Evolutionary conservation across 2,888 invertebrate genomes (phyloP).

Genomic region (Pandemis heparana): DNA sequence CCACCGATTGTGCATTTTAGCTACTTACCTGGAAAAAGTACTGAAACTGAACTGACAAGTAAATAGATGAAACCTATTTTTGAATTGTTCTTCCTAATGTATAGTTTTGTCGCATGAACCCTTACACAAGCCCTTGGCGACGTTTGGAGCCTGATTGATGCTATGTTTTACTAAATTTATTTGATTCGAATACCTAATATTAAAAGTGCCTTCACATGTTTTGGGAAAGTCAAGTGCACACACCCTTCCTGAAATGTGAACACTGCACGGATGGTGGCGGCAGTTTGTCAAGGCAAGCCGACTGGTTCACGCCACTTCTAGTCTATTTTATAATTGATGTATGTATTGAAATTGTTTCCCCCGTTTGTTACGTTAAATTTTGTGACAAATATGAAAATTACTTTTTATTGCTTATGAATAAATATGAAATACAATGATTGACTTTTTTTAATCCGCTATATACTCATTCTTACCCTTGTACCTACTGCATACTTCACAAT

Average conservation of each 20-base stretch:
- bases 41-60: constrained; percentile 17
- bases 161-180: neutral
- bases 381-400: constrained; percentile 78
- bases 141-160: constrained; percentile 1
- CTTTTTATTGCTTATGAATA: constrained; percentile 85
- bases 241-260: constrained; percentile 45
- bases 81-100: constrained; percentile 6
- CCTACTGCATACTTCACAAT: neutral
- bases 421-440: constrained; percentile 70
- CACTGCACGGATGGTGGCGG: constrained; percentile 46
- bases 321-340: constrained; percentile 62
- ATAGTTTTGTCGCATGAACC: constrained; percentile 10
- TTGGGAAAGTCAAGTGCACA: constrained; percentile 61
- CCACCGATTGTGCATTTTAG: constrained; percentile 40
- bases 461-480: neutral
- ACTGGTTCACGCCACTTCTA: constrained; percentile 64
- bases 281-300: constrained; percentile 58
- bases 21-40: constrained; percentile 20
- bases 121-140: neutral
- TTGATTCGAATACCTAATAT: constrained; percentile 58
- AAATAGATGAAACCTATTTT: constrained; percentile 1
- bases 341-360: constrained; percentile 66
- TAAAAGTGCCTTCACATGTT: constrained; percentile 78
- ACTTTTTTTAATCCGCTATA: constrained; percentile 45
- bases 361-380: constrained; percentile 72